Base-by-base conservation (phyloP, 1,140 invertebrate species). In the Drosophila gunungcola region DNA sequence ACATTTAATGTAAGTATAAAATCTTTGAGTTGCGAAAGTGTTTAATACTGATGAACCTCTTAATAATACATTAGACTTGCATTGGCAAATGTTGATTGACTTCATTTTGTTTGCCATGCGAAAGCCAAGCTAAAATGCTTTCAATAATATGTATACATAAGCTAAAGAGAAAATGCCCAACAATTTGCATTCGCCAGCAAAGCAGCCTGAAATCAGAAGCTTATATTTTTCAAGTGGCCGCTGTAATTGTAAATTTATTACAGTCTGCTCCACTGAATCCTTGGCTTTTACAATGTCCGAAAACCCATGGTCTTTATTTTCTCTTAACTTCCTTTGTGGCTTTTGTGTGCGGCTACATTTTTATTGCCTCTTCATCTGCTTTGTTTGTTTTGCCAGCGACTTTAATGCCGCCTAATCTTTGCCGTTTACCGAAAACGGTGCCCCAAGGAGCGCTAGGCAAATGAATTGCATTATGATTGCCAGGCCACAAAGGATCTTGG, bases 391-490 rank as follows among this genome's bases (percentile, higher is more conserved):
- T 88, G 78, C 67, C 63, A 76, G 73, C 73, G 74, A 82, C 72
- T 83, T 76, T 67, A 88, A 83, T 83, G 84, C 84, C 56, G 84
- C 83, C 81, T 88, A 88, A 88, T 88, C 83, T 88, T 76, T 80
- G 84, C 75, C 83, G 75, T 88, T 86, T 86, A 88, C 74, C 83
- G 76, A 85, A 85, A 88, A 86, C 81, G 78, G 67, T 67, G 80
- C 84, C 83, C 83, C 79, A 63, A 83, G 83, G 83, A 83, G 58
- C 76, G 76, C 67, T 76, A 72, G 70, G 68, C 69, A 72, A 88
- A 89, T 88, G 83, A 88, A 88, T 88, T 88, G 83, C 83, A 86
- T 79, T 88, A 88, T 88, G 83, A 86, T 88, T 88, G 62, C 67
- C 72, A 49, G 34, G 45, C 63, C 73, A 58, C 60, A 75, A 68